Conservation (phyloP, 2,797 vertebrate species). For the Argentina silus region DNA sequence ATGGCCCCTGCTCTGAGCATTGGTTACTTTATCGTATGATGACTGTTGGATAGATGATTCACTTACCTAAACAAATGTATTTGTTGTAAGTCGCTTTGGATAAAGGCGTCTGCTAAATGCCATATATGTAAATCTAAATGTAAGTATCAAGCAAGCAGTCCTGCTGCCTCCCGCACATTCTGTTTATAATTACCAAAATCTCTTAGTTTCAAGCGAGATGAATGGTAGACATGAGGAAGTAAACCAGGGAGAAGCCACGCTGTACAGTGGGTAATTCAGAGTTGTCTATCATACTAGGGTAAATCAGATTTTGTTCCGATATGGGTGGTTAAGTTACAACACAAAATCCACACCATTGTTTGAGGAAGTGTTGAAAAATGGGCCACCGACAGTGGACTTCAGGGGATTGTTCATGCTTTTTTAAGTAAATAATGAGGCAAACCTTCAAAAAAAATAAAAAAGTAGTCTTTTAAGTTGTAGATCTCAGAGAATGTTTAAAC, state of each 20-base stretch:
- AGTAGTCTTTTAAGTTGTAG: not conserved
- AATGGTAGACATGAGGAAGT: not conserved
- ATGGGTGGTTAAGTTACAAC: not conserved
- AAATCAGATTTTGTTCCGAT: too few species aligned
- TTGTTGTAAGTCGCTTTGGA: too few species aligned
- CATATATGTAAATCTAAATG: too few species aligned
- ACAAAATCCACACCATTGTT: not conserved
- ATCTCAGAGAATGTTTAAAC: not conserved
- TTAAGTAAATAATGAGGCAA: not conserved
- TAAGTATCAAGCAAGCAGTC: not conserved
- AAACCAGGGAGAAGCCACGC: not conserved
- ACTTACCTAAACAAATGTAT: too few species aligned
- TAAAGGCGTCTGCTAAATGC: too few species aligned
- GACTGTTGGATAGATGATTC: too few species aligned
- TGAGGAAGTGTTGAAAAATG: not conserved
- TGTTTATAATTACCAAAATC: not conserved
- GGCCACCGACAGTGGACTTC: not conserved
- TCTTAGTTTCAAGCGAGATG: not conserved
- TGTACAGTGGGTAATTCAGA: not conserved
- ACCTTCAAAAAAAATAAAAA: not conserved
- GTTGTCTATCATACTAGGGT: too few species aligned
- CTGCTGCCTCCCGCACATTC: not conserved
- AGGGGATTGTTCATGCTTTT: not conserved
- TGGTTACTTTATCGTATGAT: too few species aligned
- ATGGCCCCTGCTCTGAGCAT: too few species aligned